A percentile compares a stretch with the other conserved stretches of the same genome.
These are phyloP conservation scores for human (Homo sapiens) DNA, from an alignment of 2,113 vertebrate species.

Conservation along the genomic window GRCh38 chr15:69795001-69795500, in stretches of 20 bases:
- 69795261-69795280: slow-evolving; percentile 3
- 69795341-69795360: background rate
- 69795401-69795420: fast-evolving
- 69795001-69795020: slow-evolving; percentile 52
- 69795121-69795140: too few relatives aligned
- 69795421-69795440: background rate
- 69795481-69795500: background rate
- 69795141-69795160: background rate
- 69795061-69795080: background rate
- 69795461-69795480: background rate
- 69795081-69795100: background rate
- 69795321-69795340: background rate
- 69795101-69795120: background rate
- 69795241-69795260: background rate
- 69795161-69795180: background rate
- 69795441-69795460: background rate
- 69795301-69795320: background rate
- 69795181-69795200: too few relatives aligned
- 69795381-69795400: background rate
- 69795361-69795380: background rate
- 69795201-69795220: background rate
- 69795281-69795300: background rate
- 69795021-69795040: slow-evolving; percentile 51
- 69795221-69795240: background rate
- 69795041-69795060: slow-evolving; percentile 59